phyloP scores from a whole-genome alignment of 2,888 invertebrate genomes.

The Sicus ferrugineus region DNA sequence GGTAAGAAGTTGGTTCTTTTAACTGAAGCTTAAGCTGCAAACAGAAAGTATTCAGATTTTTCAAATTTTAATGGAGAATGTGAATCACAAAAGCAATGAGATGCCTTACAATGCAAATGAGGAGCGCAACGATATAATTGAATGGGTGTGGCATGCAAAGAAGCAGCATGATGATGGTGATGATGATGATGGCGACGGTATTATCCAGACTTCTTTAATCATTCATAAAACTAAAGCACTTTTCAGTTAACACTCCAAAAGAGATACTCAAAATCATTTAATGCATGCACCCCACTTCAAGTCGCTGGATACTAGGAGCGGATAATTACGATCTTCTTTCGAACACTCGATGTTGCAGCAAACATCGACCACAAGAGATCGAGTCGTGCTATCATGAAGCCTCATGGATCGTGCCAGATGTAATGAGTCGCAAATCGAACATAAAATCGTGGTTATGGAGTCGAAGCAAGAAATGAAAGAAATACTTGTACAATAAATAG shows the following conservation, averaged over 20 bases:
- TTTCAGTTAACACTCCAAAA: too few relatives aligned
- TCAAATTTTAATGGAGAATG: background rate
- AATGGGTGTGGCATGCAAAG: constrained; percentile 5
- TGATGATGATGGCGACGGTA: background rate
- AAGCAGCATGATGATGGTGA: constrained; percentile 1
- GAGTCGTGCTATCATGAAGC: constrained; percentile 22
- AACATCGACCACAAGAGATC: constrained; percentile 27
- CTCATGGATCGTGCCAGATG: constrained; percentile 40
- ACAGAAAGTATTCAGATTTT: constrained; percentile 8
- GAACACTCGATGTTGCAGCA: constrained; percentile 2
- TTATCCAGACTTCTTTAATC: background rate
- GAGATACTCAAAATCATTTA: too few relatives aligned
- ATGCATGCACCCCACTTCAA: too few relatives aligned
- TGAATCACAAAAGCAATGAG: background rate
- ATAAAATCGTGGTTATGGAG: constrained; percentile 22
- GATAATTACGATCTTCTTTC: too few relatives aligned
- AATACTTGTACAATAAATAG: background rate
- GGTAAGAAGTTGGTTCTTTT: background rate
- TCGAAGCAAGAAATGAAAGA: constrained; percentile 27
- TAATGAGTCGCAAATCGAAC: constrained; percentile 44
- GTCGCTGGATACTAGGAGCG: too few relatives aligned
- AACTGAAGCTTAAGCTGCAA: constrained; percentile 12
- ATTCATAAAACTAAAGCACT: too few relatives aligned
- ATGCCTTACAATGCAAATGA: background rate
- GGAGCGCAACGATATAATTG: too few relatives aligned